These are phyloP conservation scores for Tapirus terrestris DNA, from an alignment of 2,113 vertebrate genomes.

Conservation along the genomic window DNA sequence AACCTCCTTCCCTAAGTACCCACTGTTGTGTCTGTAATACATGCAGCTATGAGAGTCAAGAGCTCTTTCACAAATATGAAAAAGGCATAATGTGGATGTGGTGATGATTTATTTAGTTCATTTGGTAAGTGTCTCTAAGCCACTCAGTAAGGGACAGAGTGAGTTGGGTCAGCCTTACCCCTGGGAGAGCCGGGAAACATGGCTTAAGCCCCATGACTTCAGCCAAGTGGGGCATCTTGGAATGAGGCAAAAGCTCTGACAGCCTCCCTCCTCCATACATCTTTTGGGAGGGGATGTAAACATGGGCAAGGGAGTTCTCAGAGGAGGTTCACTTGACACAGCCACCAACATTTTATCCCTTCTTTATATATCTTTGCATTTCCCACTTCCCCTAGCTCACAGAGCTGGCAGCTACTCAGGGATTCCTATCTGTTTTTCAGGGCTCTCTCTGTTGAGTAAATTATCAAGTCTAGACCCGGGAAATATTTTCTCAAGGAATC, in stretches of 20 bases:
- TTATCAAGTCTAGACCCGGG: background rate
- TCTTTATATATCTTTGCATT: background rate
- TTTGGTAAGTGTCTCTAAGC: slow-evolving; percentile 10
- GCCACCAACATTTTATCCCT: background rate
- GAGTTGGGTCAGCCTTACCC: background rate
- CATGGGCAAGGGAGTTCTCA: background rate
- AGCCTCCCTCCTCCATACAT: background rate
- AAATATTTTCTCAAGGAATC: slow-evolving; percentile 12
- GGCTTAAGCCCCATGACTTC: background rate
- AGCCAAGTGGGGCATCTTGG: background rate
- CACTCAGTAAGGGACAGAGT: background rate
- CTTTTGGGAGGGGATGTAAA: background rate
- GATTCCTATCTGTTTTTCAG: background rate
- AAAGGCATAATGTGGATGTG: background rate
- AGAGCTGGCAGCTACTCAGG: background rate
- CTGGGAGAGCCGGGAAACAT: background rate
- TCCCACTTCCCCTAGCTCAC: background rate
- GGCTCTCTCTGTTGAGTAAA: background rate
- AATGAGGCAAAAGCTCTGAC: background rate
- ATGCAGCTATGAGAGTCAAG: background rate
- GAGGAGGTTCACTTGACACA: background rate
- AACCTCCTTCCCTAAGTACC: background rate
- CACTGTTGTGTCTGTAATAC: slow-evolving; percentile 43
- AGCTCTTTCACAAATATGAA: background rate
- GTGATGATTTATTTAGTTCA: background rate